These are phyloP conservation scores for Xanthorhoe spadicearia DNA, from an alignment of 2,888 invertebrate genomes.

Conservation along the genomic window DNA sequence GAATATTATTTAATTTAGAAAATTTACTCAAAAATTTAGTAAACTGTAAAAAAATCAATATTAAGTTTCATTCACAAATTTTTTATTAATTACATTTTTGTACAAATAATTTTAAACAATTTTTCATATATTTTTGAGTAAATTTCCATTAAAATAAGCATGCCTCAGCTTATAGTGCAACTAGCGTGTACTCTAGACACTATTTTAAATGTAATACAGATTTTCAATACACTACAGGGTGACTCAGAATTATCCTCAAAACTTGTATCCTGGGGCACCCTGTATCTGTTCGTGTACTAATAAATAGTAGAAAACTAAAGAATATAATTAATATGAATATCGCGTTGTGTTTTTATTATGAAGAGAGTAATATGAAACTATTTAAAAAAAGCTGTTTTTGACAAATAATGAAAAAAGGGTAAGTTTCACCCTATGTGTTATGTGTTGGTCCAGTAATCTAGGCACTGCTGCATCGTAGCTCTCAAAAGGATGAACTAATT, in stretches of 20 bases:
- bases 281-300: conserved; percentile 3
- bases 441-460: too few relatives aligned
- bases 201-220: conserved; percentile 43
- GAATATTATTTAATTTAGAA: conserved; percentile 15
- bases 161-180: conserved; percentile 37
- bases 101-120: too few relatives aligned
- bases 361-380: too few relatives aligned
- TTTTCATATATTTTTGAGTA: conserved; percentile 13
- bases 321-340: neutral
- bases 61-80: too few relatives aligned
- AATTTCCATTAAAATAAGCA: conserved; percentile 20
- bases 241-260: neutral
- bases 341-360: too few relatives aligned
- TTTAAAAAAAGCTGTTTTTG: too few relatives aligned
- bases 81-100: too few relatives aligned
- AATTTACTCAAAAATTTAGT: conserved; percentile 18
- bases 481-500: too few relatives aligned
- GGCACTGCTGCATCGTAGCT: too few relatives aligned
- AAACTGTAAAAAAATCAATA: too few relatives aligned
- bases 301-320: neutral
- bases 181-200: conserved; percentile 37
- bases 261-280: neutral
- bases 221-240: conserved; percentile 34
- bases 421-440: too few relatives aligned
- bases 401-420: too few relatives aligned